Percentiles rank a stretch among this genome's conserved stretches.
Conservation (phyloP, 2,888 invertebrate species). For the Melanargia galathea region DNA sequence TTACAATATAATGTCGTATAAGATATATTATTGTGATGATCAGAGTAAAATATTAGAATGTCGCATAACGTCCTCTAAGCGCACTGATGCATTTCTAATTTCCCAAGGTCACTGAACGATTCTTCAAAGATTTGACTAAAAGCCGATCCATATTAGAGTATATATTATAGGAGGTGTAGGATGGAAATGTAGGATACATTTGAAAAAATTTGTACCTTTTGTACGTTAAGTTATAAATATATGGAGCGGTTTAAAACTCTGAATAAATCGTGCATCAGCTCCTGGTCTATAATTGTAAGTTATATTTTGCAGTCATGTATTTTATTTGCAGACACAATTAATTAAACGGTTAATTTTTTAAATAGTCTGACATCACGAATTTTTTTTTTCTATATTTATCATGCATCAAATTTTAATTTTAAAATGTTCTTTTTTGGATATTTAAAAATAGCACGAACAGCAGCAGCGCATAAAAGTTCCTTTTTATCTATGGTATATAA, state of each 20-base stretch:
- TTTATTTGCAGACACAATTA: constrained; percentile 53
- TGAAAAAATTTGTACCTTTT: neutral
- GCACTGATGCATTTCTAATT: constrained; percentile 61
- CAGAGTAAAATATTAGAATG: constrained; percentile 58
- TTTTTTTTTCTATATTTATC: constrained; percentile 23
- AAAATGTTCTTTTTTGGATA: constrained; percentile 50
- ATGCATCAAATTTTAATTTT: constrained; percentile 38
- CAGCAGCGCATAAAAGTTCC: constrained; percentile 53
- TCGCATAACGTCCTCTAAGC: constrained; percentile 72
- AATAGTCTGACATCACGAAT: constrained; percentile 63
- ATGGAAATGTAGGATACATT: too few relatives aligned
- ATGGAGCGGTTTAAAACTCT: neutral
- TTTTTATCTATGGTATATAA: constrained; percentile 37
- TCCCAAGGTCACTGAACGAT: neutral
- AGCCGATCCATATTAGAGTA: neutral
- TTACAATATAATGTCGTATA: constrained; percentile 66
- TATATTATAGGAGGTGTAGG: too few relatives aligned
- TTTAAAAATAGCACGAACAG: constrained; percentile 71
- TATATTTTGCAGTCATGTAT: constrained; percentile 66
- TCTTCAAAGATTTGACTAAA: neutral
- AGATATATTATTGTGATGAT: constrained; percentile 56
- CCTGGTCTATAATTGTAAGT: constrained; percentile 50
- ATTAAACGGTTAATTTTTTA: constrained; percentile 47
- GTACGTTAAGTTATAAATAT: neutral
- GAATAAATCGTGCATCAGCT: neutral